Conservation (phyloP, 2,113 vertebrate species). For the Ginglymostoma cirratum region DNA sequence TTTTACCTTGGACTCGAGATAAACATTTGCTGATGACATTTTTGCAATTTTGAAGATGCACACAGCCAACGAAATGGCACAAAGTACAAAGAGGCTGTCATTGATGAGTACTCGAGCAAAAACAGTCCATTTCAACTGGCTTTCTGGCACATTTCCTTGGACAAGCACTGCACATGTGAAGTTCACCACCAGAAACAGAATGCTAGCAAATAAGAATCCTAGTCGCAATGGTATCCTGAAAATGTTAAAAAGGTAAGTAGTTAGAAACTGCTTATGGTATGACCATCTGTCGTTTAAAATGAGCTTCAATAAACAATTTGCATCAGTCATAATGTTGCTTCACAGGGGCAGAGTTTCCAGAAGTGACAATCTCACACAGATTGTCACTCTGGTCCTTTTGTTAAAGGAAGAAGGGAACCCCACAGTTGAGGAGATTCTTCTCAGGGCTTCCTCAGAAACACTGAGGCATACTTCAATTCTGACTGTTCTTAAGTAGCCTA, state of each 20-base stretch:
- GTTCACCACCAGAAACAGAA: conserved; percentile 85
- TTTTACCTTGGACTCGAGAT: conserved; percentile 90
- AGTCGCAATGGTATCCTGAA: conserved; percentile 74
- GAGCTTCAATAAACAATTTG: neutral
- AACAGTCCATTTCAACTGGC: conserved; percentile 64
- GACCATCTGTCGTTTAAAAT: neutral
- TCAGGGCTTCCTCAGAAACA: no score
- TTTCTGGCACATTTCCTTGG: conserved; percentile 62
- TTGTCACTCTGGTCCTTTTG: no score
- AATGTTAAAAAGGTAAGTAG: conserved; percentile 37
- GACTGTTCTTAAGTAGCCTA: no score
- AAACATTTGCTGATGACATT: conserved; percentile 94
- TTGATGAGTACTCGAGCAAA: conserved; percentile 79
- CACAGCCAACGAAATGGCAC: conserved; percentile 78
- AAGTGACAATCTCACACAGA: no score
- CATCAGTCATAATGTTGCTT: neutral
- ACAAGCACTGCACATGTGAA: conserved; percentile 80
- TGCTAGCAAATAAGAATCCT: conserved; percentile 72
- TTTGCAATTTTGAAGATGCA: conserved; percentile 90
- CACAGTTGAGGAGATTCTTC: no score
- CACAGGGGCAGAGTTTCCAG: no score
- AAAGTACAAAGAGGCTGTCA: conserved; percentile 86
- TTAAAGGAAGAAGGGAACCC: no score
- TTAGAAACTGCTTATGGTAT: neutral
- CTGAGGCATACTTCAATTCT: no score